Percentiles rank a stretch among this genome's conserved stretches.
These are phyloP conservation scores for Zelostemma sp. DNA, from an alignment of 1,140 invertebrate genomes.

Conservation along the genomic window DNA sequence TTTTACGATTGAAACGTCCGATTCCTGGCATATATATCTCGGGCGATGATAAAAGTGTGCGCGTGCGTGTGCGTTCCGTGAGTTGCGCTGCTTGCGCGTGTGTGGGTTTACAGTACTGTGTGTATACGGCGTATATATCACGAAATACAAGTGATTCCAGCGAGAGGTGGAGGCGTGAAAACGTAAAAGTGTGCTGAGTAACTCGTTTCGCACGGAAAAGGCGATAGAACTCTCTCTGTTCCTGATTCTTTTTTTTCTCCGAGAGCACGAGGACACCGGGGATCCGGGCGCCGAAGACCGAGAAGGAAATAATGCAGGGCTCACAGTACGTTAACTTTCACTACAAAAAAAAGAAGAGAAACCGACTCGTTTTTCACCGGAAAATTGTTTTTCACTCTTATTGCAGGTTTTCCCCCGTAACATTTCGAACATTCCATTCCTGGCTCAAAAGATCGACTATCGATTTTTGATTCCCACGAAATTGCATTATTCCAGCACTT, in stretches of 20 bases:
- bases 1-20: background rate
- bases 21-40: background rate
- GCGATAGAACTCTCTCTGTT: background rate
- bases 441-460: too few species aligned
- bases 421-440: too few species aligned
- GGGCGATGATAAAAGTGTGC: conserved; percentile 1
- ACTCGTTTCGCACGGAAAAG: conserved; percentile 5
- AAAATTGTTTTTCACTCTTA: too few species aligned
- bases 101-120: conserved; percentile 1
- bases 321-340: background rate
- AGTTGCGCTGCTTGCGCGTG: conserved; percentile 1
- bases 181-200: conserved; percentile 9
- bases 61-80: conserved; percentile 4
- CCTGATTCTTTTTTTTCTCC: background rate
- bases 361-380: too few species aligned
- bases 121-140: background rate
- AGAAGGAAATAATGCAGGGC: conserved; percentile 7
- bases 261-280: conserved; percentile 1
- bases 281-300: background rate
- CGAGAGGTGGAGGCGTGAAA: conserved; percentile 10
- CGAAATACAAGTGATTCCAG: background rate
- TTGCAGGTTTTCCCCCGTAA: too few species aligned
- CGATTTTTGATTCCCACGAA: too few species aligned
- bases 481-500: too few species aligned
- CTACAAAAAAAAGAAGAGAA: background rate